Evolutionary conservation across 2,113 vertebrate genomes (phyloP).

Genomic region (Xiphorhynchus elegans): DNA sequence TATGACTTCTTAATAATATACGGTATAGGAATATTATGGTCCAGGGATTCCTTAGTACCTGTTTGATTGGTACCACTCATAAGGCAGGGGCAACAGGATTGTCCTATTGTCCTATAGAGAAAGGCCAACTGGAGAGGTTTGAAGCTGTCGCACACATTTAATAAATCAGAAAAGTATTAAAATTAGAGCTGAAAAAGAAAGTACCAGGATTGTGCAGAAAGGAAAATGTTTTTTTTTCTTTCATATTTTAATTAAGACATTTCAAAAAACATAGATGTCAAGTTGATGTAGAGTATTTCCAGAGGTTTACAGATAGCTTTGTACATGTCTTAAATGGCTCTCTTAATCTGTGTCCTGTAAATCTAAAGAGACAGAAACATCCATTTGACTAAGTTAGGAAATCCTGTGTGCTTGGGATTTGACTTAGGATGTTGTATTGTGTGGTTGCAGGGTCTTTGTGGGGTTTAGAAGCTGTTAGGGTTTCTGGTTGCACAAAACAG

Average conservation of each 20-base stretch:
- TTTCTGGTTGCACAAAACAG: not conserved
- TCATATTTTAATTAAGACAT: not conserved
- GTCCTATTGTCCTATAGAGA: not conserved
- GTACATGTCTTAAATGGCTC: not conserved
- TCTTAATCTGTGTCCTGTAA: not conserved
- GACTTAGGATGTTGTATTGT: not conserved
- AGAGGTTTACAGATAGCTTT: not conserved
- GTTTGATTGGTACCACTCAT: not conserved
- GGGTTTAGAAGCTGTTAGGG: not conserved
- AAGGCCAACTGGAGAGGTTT: not conserved
- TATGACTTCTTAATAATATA: not conserved
- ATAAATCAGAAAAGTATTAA: not conserved
- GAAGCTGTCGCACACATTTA: not conserved
- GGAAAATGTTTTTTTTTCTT: not conserved
- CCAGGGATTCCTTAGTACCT: not conserved
- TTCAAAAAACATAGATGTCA: not conserved
- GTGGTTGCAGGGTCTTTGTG: not conserved
- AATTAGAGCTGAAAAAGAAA: not conserved
- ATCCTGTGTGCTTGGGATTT: not conserved
- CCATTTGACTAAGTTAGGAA: not conserved
- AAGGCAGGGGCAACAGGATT: not conserved
- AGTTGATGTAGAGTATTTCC: not conserved
- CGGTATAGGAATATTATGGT: not conserved
- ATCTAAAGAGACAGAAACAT: not conserved
- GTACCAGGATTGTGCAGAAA: not conserved